Conservation (phyloP, 2,888 invertebrate species). For the Aphodius granarius region DNA sequence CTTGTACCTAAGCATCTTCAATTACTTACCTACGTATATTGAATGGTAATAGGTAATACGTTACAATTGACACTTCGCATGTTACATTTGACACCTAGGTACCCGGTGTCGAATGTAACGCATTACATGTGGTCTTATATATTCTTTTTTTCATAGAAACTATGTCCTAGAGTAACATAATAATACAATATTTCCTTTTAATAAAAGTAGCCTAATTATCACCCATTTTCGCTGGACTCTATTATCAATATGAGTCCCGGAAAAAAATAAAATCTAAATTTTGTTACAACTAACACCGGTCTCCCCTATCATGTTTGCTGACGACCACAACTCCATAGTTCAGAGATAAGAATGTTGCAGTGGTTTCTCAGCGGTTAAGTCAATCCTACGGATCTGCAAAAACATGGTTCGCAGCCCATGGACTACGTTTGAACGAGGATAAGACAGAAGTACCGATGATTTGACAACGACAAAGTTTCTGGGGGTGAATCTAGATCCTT, state of each 20-base stretch:
- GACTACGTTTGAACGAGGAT: too few relatives aligned
- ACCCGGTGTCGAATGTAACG: neutral
- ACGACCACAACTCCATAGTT: too few relatives aligned
- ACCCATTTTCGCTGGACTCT: neutral
- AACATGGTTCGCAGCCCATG: too few relatives aligned
- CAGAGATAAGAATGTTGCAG: too few relatives aligned
- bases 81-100: neutral
- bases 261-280: constrained; percentile 5
- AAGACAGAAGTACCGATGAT: too few relatives aligned
- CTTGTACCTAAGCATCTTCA: neutral
- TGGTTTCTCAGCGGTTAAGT: too few relatives aligned
- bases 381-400: too few relatives aligned
- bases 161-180: neutral
- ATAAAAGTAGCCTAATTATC: neutral
- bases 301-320: too few relatives aligned
- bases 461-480: too few relatives aligned
- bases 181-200: neutral
- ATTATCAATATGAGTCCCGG: neutral
- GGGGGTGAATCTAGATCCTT: too few relatives aligned
- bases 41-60: neutral
- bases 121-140: neutral
- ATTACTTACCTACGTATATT: neutral
- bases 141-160: neutral
- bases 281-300: constrained; percentile 5
- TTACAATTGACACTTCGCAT: neutral